phyloP scores from a whole-genome alignment of 2,113 vertebrate genomes.

The Myotis davidii region DNA sequence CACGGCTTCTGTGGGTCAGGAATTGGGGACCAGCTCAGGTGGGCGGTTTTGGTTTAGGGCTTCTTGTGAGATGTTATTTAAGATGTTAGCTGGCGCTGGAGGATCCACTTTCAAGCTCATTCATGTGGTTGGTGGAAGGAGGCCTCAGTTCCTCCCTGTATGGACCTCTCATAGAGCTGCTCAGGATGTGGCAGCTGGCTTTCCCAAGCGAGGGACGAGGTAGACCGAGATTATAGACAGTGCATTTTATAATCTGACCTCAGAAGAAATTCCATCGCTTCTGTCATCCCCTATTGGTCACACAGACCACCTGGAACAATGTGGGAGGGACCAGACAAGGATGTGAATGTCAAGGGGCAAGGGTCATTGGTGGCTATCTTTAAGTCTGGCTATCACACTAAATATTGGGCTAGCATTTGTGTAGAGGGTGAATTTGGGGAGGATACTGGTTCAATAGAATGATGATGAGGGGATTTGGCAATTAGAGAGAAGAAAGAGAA shows the following conservation, averaged over 20 bases:
- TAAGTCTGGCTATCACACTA: background rate
- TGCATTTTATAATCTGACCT: background rate
- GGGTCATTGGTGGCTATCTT: background rate
- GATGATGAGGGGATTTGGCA: background rate
- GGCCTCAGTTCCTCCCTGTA: background rate
- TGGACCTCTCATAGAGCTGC: background rate
- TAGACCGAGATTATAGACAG: background rate
- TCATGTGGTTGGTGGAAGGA: background rate
- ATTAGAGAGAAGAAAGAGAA: background rate
- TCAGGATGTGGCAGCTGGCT: background rate
- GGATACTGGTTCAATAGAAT: background rate
- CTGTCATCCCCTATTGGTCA: background rate
- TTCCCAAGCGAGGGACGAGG: background rate
- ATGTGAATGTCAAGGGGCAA: accelerated
- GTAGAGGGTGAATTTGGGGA: background rate
- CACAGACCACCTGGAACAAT: too few relatives aligned
- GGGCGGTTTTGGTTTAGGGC: background rate
- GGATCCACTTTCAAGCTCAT: background rate
- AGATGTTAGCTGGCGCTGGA: background rate
- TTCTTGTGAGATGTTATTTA: background rate
- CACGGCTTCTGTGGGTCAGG: background rate
- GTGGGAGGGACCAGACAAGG: too few relatives aligned
- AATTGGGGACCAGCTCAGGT: background rate
- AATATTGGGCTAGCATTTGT: background rate
- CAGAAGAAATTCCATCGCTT: background rate